Conservation (phyloP, 1,140 invertebrate species). For the Prorops nasuta region DNA sequence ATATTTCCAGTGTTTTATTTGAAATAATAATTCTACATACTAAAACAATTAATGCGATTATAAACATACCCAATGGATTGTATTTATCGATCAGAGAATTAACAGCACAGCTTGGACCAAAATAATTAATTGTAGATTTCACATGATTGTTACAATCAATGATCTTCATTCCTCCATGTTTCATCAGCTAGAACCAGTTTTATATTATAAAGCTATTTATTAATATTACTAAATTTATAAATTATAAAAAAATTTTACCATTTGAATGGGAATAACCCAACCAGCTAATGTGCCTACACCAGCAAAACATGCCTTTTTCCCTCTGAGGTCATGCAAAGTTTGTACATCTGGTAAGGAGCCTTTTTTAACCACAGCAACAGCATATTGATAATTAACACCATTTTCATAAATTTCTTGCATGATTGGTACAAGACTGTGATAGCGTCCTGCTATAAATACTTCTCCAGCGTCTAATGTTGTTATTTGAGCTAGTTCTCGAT, state of each 20-base stretch:
- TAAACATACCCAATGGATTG: slow-evolving; percentile 81
- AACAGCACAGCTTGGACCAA: slow-evolving; percentile 88
- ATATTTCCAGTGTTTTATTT: slow-evolving; percentile 9
- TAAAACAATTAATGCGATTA: background rate
- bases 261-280: slow-evolving; percentile 88
- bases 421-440: slow-evolving; percentile 89
- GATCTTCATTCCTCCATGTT: slow-evolving; percentile 74
- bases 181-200: slow-evolving; percentile 67
- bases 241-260: slow-evolving; percentile 54
- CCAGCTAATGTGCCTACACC: slow-evolving; percentile 89
- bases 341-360: slow-evolving; percentile 63
- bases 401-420: slow-evolving; percentile 71
- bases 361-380: slow-evolving; percentile 83
- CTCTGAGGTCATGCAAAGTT: slow-evolving; percentile 67
- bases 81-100: slow-evolving; percentile 89
- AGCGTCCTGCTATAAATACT: slow-evolving; percentile 87
- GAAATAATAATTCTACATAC: background rate
- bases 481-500: slow-evolving; percentile 77
- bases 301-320: slow-evolving; percentile 83
- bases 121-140: slow-evolving; percentile 86
- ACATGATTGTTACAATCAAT: slow-evolving; percentile 96
- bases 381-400: slow-evolving; percentile 67
- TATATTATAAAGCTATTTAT: slow-evolving; percentile 4
- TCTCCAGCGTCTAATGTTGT: slow-evolving; percentile 89
- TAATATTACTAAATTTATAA: slow-evolving; percentile 11